Evolutionary conservation across 2,113 vertebrate species (phyloP).

Genomic region (cat (Felis catus)): DNA sequence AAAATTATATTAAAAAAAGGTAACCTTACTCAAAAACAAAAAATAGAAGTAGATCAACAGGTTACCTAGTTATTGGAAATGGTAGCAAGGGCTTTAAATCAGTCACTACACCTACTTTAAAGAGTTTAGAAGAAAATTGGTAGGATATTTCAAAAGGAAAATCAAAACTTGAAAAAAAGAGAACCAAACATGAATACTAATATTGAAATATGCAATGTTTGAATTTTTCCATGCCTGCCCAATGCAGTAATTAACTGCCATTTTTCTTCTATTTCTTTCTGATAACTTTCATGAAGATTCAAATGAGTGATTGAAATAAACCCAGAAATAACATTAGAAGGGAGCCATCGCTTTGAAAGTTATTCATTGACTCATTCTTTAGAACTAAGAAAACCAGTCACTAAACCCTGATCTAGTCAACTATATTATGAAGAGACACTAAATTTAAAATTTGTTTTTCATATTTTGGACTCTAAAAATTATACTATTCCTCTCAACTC

Average conservation of each 20-base stretch:
- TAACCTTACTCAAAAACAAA: not conserved
- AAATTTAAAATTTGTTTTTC: not conserved
- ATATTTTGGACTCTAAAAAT: not conserved
- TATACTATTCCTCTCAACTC: not conserved
- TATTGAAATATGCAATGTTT: not conserved
- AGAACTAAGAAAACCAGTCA: not conserved
- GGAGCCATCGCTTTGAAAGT: not conserved
- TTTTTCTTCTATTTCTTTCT: not conserved
- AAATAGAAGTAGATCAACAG: not conserved
- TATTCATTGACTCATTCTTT: not conserved
- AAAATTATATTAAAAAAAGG: not conserved
- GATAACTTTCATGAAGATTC: not conserved
- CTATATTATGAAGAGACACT: not conserved
- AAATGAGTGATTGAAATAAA: constrained; percentile 38
- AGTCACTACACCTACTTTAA: not conserved
- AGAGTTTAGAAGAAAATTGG: not conserved
- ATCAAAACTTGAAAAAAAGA: not conserved
- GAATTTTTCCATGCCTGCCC: not conserved
- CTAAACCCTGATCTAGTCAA: not conserved
- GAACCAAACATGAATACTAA: not conserved
- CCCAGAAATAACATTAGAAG: not conserved
- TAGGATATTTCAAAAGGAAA: constrained; percentile 10
- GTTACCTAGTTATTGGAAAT: not conserved
- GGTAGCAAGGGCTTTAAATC: not conserved
- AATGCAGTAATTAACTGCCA: not conserved